Evolutionary conservation across 2,113 vertebrate genomes (phyloP), one percentile per base, ranked within the genome.

Genomic region (Butorides virescens): DNA sequence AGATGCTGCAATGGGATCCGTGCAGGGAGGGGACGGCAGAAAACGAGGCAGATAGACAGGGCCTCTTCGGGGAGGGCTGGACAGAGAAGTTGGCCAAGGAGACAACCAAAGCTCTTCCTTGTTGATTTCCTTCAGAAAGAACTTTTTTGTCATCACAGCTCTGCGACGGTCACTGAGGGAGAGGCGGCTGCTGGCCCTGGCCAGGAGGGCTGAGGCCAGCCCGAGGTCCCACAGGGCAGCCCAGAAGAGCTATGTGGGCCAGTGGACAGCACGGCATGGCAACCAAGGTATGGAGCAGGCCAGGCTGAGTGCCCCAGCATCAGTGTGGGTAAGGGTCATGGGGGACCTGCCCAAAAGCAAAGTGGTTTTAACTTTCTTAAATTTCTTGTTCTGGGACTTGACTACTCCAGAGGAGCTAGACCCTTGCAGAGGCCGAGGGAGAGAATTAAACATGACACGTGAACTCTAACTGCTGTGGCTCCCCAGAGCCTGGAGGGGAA

Each of bases 261-360:
- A 1, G 14, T 42, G 23, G 58, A 15, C 52, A 50, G 15, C 63
- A 25, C 0, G 0, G 13, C 5, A 6, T 2, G 3, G 30, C 17
- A 9, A 36, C 26, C 74, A 72, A 8, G n/a, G 14, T 56, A 37
- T 50, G 77, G 55, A 70, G 36, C 3, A 0, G 39, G 7, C 61
- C 8, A 8, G 59, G 34, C n/a, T 42, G 30, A 65, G 11, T 1
- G 3, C 34, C 18, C n/a, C 5, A 2, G 32, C n/a, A 63, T 10
- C 5, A 4, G 29, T 6, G 15, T 30, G 22, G 15, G 8, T 49
- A 37, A 71, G 13, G 25, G 16, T 52, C 20, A 52, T 27, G 4
- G 4, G 47, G 56, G 7, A 92, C 26, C 44, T 87, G 59, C 18
- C 18, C 21, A 39, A 50, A 86, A 82, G 5, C 18, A 15, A 83